Percentiles rank a stretch among this genome's conserved stretches.
phyloP scores from a whole-genome alignment of 2,113 vertebrate genomes.

The Sander vitreus region DNA sequence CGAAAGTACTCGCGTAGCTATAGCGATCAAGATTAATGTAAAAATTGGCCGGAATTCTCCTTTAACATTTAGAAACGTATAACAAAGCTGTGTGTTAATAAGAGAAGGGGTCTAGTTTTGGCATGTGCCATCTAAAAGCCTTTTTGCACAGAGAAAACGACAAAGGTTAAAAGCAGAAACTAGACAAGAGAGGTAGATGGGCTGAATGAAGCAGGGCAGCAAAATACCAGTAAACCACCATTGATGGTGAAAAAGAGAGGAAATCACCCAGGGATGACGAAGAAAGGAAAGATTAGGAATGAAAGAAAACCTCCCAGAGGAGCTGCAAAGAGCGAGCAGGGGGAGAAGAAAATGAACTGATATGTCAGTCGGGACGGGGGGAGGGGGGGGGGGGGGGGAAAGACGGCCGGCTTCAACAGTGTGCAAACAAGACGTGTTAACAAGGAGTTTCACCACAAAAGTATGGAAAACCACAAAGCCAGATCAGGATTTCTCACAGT shows the following conservation, averaged over 20 bases:
- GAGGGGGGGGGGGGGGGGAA: constrained; percentile 19
- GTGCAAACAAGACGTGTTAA: constrained; percentile 77
- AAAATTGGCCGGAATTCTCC: too few relatives aligned
- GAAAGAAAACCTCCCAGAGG: constrained; percentile 55
- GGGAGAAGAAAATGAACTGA: constrained; percentile 55
- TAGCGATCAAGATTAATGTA: too few relatives aligned
- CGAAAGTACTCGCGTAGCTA: too few relatives aligned
- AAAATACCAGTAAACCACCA: constrained; percentile 41
- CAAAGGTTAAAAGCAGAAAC: constrained; percentile 3
- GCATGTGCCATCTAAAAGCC: constrained; percentile 43
- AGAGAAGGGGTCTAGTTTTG: constrained; percentile 47
- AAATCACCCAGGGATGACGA: constrained; percentile 34
- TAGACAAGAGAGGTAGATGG: constrained; percentile 16
- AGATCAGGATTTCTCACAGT: constrained; percentile 55
- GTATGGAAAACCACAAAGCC: constrained; percentile 63
- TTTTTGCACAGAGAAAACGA: not conserved
- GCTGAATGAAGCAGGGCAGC: constrained; percentile 11
- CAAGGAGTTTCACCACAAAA: constrained; percentile 61
- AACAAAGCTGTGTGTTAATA: constrained; percentile 35
- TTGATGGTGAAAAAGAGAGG: not conserved
- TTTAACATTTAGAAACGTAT: not conserved
- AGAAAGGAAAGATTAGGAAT: constrained; percentile 46
- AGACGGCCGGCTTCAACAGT: constrained; percentile 42
- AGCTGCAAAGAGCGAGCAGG: constrained; percentile 22
- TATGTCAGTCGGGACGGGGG: constrained; percentile 26